Evolutionary conservation across 2,113 vertebrate species (phyloP), one percentile per base, ranked within the genome.

Genomic region (Ophiodon elongatus): DNA sequence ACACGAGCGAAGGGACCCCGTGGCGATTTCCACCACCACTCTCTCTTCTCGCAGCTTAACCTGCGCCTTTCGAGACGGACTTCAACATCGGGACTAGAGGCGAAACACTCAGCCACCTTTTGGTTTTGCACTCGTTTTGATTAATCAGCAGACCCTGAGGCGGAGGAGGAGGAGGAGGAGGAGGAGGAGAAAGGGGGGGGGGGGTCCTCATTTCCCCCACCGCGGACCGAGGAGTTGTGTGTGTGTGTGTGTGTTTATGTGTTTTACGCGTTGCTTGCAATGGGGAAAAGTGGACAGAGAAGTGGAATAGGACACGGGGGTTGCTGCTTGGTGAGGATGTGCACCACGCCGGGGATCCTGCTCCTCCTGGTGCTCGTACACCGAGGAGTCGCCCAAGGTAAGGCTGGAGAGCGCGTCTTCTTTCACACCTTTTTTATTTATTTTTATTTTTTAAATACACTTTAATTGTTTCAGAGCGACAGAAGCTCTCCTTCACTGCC

Each of bases 311-410:
- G 95, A 93, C 94, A 93, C 64, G 57, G 79, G 83, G 95, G 15
- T 14, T 76, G 95, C 91, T 93, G 95, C 95, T 90, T 94, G 90
- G 90, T 95, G 90, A 97, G 95, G 79, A 96, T 94, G 93, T 93
- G 96, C 80, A 94, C 96, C 89, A 88, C 96, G 86, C 96, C 96
- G 93, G 96, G 96, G 73, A 91, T 97, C 92, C 95, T 97, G 59
- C 79, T 97, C 75, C 95, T 98, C 63, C 91, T 98, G 91, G 94
- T 96, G 88, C 94, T 96, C 31, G 91, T 94, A 73, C 94, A 95
- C 86, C 85, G 95, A 54, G 96, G 95, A 66, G 94, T 96, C 3
- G 95, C 96, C 50, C 97, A 96, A 97, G 97, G 97, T 98, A 97
- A 97, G 96, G 4, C 70, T 39, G 50, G 59, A 72, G 39, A 63